phyloP scores from a whole-genome alignment of 2,113 vertebrate genomes.

The Mastomys coucha region DNA sequence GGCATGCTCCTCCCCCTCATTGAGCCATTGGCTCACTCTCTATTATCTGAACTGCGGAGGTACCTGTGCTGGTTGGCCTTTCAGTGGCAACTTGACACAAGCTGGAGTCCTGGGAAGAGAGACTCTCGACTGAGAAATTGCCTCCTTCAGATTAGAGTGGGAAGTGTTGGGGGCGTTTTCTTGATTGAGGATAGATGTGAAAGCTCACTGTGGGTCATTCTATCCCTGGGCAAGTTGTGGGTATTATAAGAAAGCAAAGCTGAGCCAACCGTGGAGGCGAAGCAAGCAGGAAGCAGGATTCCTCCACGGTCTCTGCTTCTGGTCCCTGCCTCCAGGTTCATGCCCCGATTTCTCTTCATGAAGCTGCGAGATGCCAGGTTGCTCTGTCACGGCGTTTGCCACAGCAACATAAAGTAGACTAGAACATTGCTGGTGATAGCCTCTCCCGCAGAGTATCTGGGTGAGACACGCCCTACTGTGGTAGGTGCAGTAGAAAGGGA shows the following conservation, averaged over 20 bases:
- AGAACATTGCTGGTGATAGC: background rate
- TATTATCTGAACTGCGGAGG: background rate
- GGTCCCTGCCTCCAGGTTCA: background rate
- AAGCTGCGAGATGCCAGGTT: background rate
- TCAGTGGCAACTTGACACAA: background rate
- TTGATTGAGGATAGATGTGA: background rate
- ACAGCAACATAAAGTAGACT: background rate
- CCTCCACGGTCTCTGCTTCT: background rate
- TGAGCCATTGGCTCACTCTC: too few species aligned
- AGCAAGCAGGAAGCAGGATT: background rate
- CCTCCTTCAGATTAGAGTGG: background rate
- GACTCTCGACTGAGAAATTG: background rate
- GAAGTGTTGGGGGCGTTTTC: background rate
- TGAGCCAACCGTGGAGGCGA: background rate
- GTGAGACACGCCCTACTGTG: background rate
- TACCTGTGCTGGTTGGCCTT: background rate
- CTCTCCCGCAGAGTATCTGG: background rate
- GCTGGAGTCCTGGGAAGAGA: background rate
- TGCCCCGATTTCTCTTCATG: background rate
- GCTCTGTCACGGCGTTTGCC: background rate
- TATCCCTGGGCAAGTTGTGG: background rate
- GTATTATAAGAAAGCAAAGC: background rate
- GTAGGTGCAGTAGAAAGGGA: background rate
- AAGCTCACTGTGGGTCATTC: background rate
- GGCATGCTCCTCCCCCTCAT: too few species aligned